A percentile compares a stretch with the other conserved stretches of the same genome.
Conservation (phyloP, 92 coral and sea anemone genomes). For the Actinernus sp. region DNA sequence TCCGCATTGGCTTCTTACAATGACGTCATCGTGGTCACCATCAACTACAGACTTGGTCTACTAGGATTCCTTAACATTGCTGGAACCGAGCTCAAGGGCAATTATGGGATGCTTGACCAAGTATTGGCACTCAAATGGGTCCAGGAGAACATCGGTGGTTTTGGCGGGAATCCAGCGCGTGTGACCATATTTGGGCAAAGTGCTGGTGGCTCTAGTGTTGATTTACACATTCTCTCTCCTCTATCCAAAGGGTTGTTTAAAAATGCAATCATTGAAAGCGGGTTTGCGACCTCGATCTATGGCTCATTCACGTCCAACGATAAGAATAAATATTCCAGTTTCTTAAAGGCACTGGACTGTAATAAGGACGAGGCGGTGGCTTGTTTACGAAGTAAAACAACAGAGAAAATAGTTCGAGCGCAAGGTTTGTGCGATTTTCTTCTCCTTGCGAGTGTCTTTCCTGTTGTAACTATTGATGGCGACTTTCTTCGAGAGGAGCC, state of each 20-base stretch:
- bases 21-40: slow-evolving; percentile 61
- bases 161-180: background rate
- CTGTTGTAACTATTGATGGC: slow-evolving; percentile 1
- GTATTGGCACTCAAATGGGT: slow-evolving; percentile 10
- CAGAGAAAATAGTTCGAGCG: background rate
- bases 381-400: background rate
- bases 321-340: background rate
- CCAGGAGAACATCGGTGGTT: background rate
- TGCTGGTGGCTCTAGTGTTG: slow-evolving; percentile 1
- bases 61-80: slow-evolving; percentile 65
- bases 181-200: slow-evolving; percentile 1
- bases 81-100: slow-evolving; percentile 52
- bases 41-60: slow-evolving; percentile 64
- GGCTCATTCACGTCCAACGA: background rate
- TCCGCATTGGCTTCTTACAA: slow-evolving; percentile 28
- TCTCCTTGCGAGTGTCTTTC: background rate
- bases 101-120: slow-evolving; percentile 66
- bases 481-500: slow-evolving; percentile 3
- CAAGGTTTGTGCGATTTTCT: background rate
- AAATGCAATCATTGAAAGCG: background rate
- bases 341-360: background rate
- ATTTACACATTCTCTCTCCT: background rate
- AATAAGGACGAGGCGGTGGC: background rate
- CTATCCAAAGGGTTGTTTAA: background rate
- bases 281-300: background rate